phyloP scores from a whole-genome alignment of 2,888 invertebrate species.

The Blastobasis lacticolella region DNA sequence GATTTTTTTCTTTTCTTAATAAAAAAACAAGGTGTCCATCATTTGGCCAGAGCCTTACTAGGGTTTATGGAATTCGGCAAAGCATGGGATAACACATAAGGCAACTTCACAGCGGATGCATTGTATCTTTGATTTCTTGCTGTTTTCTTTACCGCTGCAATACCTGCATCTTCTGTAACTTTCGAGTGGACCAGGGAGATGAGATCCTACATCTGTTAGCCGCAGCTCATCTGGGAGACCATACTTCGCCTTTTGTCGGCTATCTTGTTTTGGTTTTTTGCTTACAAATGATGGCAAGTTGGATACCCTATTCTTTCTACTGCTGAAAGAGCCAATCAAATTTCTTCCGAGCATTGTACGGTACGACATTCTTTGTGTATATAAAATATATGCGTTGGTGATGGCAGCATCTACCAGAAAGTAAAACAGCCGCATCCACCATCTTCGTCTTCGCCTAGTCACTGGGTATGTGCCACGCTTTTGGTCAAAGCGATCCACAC shows the following conservation, averaged over 20 bases:
- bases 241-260: constrained; percentile 15
- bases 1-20: neutral
- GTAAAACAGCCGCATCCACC: constrained; percentile 14
- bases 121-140: constrained; percentile 14
- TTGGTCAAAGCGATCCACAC: constrained; percentile 14
- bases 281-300: constrained; percentile 14
- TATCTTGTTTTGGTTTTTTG: constrained; percentile 14
- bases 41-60: neutral
- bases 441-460: constrained; percentile 8
- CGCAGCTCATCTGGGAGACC: constrained; percentile 14
- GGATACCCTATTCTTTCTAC: constrained; percentile 10
- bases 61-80: neutral
- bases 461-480: constrained; percentile 7
- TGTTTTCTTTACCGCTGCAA: constrained; percentile 13
- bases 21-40: neutral
- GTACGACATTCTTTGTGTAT: constrained; percentile 7
- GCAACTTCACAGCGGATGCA: constrained; percentile 7
- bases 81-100: neutral
- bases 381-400: constrained; percentile 13
- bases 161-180: constrained; percentile 13
- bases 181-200: constrained; percentile 13
- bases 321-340: constrained; percentile 8
- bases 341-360: constrained; percentile 2
- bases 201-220: constrained; percentile 14
- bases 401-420: constrained; percentile 12